A percentile compares a stretch with the other conserved stretches of the same genome.
Evolutionary conservation across 1,140 invertebrate species (phyloP).

Genomic region (Protaetia brevitarsis): DNA sequence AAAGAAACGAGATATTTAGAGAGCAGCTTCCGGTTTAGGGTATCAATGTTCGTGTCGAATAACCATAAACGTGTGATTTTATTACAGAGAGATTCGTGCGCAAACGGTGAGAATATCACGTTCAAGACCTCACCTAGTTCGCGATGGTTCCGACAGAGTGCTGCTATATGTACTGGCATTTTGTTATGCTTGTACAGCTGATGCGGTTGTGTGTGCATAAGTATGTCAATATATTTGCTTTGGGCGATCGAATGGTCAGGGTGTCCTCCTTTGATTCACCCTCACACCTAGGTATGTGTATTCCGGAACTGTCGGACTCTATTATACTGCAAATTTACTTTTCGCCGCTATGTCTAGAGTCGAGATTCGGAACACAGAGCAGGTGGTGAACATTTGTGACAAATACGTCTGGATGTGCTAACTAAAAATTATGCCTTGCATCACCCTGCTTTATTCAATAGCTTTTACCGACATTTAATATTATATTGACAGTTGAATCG

Average conservation of each 20-base stretch:
- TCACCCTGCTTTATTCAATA: too few relatives aligned
- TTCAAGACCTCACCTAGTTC: neutral
- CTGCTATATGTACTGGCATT: neutral
- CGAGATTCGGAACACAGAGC: too few relatives aligned
- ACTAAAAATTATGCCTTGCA: too few relatives aligned
- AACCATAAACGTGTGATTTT: constrained; percentile 20
- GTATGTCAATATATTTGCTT: constrained; percentile 8
- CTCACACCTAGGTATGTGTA: neutral
- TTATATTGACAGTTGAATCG: too few relatives aligned
- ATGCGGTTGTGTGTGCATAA: neutral
- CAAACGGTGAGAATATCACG: neutral
- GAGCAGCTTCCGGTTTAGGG: neutral
- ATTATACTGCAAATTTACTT: constrained; percentile 10
- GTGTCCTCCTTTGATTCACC: neutral
- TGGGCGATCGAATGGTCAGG: neutral
- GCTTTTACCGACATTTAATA: too few relatives aligned
- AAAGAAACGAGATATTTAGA: too few relatives aligned
- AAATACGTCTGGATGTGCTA: too few relatives aligned
- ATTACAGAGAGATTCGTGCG: neutral
- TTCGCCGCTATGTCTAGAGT: too few relatives aligned
- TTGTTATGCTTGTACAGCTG: neutral
- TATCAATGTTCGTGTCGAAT: constrained; percentile 18
- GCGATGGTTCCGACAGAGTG: neutral
- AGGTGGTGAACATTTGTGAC: too few relatives aligned
- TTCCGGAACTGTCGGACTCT: neutral